A percentile compares a stretch with the other conserved stretches of the same genome.
Evolutionary conservation across 2,113 vertebrate genomes (phyloP).

Genomic region (Perca flavescens): DNA sequence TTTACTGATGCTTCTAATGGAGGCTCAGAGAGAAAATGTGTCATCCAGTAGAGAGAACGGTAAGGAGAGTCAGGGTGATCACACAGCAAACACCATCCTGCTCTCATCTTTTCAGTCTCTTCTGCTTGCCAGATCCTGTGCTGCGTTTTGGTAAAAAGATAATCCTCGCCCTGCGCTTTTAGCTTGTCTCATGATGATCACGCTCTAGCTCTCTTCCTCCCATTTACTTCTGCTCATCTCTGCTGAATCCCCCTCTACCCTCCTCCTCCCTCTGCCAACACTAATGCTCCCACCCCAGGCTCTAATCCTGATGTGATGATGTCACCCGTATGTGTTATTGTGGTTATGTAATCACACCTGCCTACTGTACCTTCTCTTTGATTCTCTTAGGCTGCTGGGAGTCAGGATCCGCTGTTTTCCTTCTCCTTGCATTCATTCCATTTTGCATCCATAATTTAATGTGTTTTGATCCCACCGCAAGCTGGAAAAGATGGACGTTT

Average conservation of each 20-base stretch:
- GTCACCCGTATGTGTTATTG: conserved; percentile 68
- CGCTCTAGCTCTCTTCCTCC: conserved; percentile 15
- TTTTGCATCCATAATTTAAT: conserved; percentile 25
- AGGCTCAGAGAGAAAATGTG: conserved; percentile 9
- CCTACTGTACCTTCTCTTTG: conserved; percentile 63
- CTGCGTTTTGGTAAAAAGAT: conserved; percentile 43
- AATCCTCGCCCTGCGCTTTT: conserved; percentile 49
- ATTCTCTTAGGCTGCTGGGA: background rate
- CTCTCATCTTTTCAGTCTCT: conserved; percentile 26
- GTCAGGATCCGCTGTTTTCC: conserved; percentile 44
- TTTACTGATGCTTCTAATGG: conserved; percentile 16
- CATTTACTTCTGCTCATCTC: conserved; percentile 14
- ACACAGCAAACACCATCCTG: conserved; percentile 24
- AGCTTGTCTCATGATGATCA: conserved; percentile 42
- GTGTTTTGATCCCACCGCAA: conserved; percentile 6
- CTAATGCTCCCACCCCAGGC: conserved; percentile 58
- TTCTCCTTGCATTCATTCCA: conserved; percentile 26
- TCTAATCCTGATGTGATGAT: conserved; percentile 78
- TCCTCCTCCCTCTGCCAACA: conserved; percentile 35
- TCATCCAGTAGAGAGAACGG: conserved; percentile 41
- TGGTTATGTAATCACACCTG: conserved; percentile 72
- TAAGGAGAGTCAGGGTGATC: conserved; percentile 27
- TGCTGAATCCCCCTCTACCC: conserved; percentile 20
- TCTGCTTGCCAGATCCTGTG: conserved; percentile 1
- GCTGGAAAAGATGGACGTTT: conserved; percentile 38